Evolutionary conservation across 2,113 vertebrate species (phyloP), one percentile per base, ranked within the genome.

Genomic region (Tonatia bakeri): DNA sequence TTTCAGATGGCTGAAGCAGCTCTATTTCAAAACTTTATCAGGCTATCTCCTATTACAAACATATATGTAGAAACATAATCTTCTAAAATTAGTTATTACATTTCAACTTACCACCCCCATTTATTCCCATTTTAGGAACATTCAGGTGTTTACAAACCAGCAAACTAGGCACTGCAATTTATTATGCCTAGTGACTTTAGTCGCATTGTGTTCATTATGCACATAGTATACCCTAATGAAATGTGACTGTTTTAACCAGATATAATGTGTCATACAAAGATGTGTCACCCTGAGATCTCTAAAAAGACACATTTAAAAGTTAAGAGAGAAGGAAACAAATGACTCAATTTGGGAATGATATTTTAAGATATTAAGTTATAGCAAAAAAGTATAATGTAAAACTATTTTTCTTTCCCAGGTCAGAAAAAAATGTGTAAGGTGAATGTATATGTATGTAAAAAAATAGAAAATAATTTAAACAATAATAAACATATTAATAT

Each of bases 181-280:
- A 93, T 97, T 96, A 94, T 90, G 88, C n/a, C 26, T 92, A 95
- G 91, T 97, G 85, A 70, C 24, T 96, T 97, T 96, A 89, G 91
- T 96, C 81, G 87, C 59, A 36, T 54, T 94, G 86, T 97, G 86
- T 96, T 92, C 93, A 43, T 95, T 96, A 96, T 69, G 75, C 92
- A 88, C 86, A 97, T 24, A 73, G 88, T 87, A 70, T 97, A 28
- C 38, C 12, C 24, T 20, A 95, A 96, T 82, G 75, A 83, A 95
- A 77, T 17, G 88, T 97, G 97, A 97, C 96, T 97, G 91, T 94
- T 95, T 70, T 82, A 76, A 97, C 90, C 92, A 92, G 94, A 96
- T 87, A 75, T 20, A 73, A 91, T 96, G 84, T 76, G 84, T 90
- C 81, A 94, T 89, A 65, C 86, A 73, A 86, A 20, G 14, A 65